Evolutionary conservation across 1,140 invertebrate species (phyloP), one percentile per base, ranked within the genome.

Genomic region (Mercenaria mercenaria): DNA sequence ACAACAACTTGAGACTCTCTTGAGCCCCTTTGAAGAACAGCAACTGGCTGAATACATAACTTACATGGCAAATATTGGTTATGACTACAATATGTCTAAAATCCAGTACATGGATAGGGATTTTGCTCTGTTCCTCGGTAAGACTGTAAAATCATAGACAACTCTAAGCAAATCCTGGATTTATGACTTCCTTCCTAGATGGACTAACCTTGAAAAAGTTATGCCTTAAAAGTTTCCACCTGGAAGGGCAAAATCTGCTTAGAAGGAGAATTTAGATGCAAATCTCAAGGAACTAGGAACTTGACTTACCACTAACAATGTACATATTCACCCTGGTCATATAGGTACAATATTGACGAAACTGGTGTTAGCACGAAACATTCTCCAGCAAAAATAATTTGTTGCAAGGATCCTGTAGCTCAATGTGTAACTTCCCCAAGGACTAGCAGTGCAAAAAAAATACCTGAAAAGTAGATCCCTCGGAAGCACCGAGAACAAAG

Each of bases 301-400:
- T 11, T 77, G 59, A 20, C 18, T 87, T 18, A 79, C 69, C 1
- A 37, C 4, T 29, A 77, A 87, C 39, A 41, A 77, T 26, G 15
- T 61, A 26, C 18, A 26, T 59, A 26, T 20, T 37, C 37, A 59
- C 29, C 84, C 82, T 47, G 82, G 56, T 72, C 18, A 47, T 13
- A 89, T 89, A n/a, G n/a, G 10, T 83, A 61, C 64, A 82, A 72
- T 29, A 89, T 89, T 72, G 88, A 83, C 37, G n/a, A n/a, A n/a
- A n/a, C n/a, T n/a, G n/a, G n/a, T n/a, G n/a, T n/a, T n/a, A n/a
- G n/a, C n/a, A n/a, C n/a, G n/a, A n/a, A n/a, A n/a, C n/a, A n/a
- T n/a, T n/a, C n/a, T n/a, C n/a, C n/a, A n/a, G n/a, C n/a, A n/a
- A n/a, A n/a, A n/a, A n/a, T n/a, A n/a, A n/a, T n/a, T n/a, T n/a